phyloP scores from a whole-genome alignment of 2,888 invertebrate species.

The Philonicus albiceps region DNA sequence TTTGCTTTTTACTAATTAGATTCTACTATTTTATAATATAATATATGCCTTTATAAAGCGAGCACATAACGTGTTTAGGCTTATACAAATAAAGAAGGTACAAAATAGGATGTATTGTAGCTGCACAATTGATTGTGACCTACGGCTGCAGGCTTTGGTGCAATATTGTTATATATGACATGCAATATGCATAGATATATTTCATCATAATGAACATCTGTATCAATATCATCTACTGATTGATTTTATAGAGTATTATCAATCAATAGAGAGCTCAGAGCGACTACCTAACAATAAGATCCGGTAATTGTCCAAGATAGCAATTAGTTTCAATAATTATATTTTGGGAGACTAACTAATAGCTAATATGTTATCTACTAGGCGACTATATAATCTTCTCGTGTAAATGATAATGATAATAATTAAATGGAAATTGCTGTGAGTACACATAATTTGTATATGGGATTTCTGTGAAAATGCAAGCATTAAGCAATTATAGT shows the following conservation, averaged over 20 bases:
- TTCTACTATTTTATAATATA: too few relatives aligned
- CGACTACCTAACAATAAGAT: background rate
- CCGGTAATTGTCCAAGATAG: background rate
- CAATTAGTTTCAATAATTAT: background rate
- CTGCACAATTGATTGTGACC: background rate
- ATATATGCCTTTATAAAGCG: too few relatives aligned
- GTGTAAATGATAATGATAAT: background rate
- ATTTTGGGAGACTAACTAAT: background rate
- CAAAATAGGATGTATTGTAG: background rate
- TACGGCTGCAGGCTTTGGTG: background rate
- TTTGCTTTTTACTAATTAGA: too few relatives aligned
- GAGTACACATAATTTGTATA: background rate
- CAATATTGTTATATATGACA: background rate
- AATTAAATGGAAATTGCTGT: background rate
- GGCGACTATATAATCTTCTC: background rate
- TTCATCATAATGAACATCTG: background rate
- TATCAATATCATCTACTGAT: background rate
- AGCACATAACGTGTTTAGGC: too few relatives aligned
- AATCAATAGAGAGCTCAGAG: background rate
- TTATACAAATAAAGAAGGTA: too few relatives aligned
- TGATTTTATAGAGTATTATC: background rate
- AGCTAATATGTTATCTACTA: background rate
- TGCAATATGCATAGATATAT: background rate
- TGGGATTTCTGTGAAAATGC: background rate
- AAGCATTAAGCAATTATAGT: background rate